Evolutionary conservation across 2,797 vertebrate species (phyloP).

Genomic region (Sparidentex hasta): DNA sequence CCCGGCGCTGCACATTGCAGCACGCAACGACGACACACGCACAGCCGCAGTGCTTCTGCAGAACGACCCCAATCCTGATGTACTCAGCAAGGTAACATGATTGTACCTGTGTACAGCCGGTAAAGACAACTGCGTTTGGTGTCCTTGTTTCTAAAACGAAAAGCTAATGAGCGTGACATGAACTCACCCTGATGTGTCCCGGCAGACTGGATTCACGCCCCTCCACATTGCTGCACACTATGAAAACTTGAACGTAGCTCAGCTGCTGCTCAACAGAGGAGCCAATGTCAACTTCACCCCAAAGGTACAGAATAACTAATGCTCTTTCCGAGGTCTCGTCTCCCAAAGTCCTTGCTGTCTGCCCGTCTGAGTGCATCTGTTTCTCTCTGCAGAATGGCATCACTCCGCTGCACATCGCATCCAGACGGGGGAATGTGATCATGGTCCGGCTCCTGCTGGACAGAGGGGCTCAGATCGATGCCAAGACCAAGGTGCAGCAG

Average conservation of each 20-base stretch:
- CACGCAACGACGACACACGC: slow-evolving; percentile 96
- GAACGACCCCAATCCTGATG: slow-evolving; percentile 96
- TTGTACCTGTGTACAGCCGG: background rate
- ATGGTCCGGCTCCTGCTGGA: slow-evolving; percentile 99
- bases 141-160: slow-evolving; percentile 25
- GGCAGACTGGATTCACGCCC: slow-evolving; percentile 97
- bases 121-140: background rate
- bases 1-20: slow-evolving; percentile 95
- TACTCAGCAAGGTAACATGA: slow-evolving; percentile 95
- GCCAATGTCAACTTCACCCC: slow-evolving; percentile 99
- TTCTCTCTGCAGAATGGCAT: slow-evolving; percentile 92
- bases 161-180: slow-evolving; percentile 9
- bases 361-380: slow-evolving; percentile 34
- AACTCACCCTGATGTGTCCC: slow-evolving; percentile 37
- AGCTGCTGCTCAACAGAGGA: slow-evolving; percentile 94
- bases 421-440: slow-evolving; percentile 96
- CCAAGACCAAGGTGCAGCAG: slow-evolving; percentile 92
- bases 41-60: slow-evolving; percentile 96
- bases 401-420: slow-evolving; percentile 96
- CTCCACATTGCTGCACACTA: slow-evolving; percentile 99
- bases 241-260: slow-evolving; percentile 97
- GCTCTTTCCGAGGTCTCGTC: background rate
- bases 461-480: slow-evolving; percentile 95
- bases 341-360: background rate
- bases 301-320: slow-evolving; percentile 86